phyloP scores from a whole-genome alignment of 2,797 vertebrate genomes.

The Brachyrhaphis roseni region DNA sequence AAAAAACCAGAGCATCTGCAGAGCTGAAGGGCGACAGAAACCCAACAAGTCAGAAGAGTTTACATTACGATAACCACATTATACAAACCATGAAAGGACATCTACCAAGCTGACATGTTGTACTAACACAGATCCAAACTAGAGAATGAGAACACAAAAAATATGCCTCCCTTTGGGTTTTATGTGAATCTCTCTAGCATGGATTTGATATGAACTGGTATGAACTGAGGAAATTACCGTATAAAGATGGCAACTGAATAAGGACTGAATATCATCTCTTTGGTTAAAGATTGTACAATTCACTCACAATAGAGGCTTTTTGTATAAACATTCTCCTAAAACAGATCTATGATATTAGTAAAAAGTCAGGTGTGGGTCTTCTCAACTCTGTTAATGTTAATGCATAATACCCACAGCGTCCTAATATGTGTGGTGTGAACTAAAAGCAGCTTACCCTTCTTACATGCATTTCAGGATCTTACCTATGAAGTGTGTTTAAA shows the following conservation, averaged over 20 bases:
- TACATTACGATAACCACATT: constrained; percentile 6
- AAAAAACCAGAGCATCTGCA: constrained; percentile 66
- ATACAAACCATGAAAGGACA: constrained; percentile 10
- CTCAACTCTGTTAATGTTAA: neutral
- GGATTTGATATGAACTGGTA: constrained; percentile 27
- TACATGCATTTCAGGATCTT: constrained; percentile 35
- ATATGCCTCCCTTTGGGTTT: constrained; percentile 19
- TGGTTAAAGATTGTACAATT: constrained; percentile 57
- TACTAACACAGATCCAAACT: constrained; percentile 2
- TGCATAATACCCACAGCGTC: constrained; percentile 12
- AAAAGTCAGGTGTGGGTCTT: neutral
- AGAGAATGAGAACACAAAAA: constrained; percentile 2
- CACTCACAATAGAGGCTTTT: constrained; percentile 37
- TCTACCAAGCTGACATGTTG: constrained; percentile 9
- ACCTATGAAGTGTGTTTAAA: constrained; percentile 62
- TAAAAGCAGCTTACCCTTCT: constrained; percentile 13
- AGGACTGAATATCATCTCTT: constrained; percentile 39
- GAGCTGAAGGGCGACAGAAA: constrained; percentile 62
- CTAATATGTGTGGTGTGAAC: constrained; percentile 1
- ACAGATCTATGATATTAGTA: constrained; percentile 22
- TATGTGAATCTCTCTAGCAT: constrained; percentile 13
- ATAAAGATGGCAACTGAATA: constrained; percentile 51
- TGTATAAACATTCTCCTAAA: constrained; percentile 56
- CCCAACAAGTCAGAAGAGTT: constrained; percentile 33
- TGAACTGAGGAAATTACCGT: constrained; percentile 27